A percentile compares a stretch with the other conserved stretches of the same genome.
Evolutionary conservation across 2,888 invertebrate genomes (phyloP).

Genomic region (Pandemis heparana): DNA sequence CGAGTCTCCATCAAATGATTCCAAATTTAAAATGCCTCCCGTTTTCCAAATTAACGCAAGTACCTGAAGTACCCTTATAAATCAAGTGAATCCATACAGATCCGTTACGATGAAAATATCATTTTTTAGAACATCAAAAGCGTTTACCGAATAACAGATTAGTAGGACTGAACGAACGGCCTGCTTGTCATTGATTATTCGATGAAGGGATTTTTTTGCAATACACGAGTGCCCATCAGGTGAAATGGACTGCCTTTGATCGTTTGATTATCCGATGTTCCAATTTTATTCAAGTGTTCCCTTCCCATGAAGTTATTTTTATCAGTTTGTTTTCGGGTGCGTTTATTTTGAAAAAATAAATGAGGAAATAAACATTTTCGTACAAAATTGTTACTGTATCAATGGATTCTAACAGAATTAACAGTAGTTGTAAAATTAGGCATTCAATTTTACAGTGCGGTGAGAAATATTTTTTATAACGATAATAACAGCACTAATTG

Average conservation of each 20-base stretch:
- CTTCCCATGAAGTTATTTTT: background rate
- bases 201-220: constrained; percentile 15
- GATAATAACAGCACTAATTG: no score
- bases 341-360: no score
- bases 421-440: no score
- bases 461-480: no score
- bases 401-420: no score
- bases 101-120: constrained; percentile 19
- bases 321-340: background rate
- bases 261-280: constrained; percentile 17
- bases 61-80: background rate
- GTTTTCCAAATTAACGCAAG: constrained; percentile 24
- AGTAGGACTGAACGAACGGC: constrained; percentile 9
- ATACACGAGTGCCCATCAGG: constrained; percentile 14
- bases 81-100: constrained; percentile 15
- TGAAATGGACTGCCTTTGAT: constrained; percentile 24
- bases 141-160: constrained; percentile 21
- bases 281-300: background rate
- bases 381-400: no score
- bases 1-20: background rate
- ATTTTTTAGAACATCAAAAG: constrained; percentile 33
- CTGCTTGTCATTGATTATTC: constrained; percentile 20
- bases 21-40: background rate
- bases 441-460: no score
- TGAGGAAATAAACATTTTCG: no score